A percentile compares a stretch with the other conserved stretches of the same genome.
These are phyloP conservation scores for Syngnathus floridae DNA, from an alignment of 2,113 vertebrate genomes.

Conservation along the genomic window DNA sequence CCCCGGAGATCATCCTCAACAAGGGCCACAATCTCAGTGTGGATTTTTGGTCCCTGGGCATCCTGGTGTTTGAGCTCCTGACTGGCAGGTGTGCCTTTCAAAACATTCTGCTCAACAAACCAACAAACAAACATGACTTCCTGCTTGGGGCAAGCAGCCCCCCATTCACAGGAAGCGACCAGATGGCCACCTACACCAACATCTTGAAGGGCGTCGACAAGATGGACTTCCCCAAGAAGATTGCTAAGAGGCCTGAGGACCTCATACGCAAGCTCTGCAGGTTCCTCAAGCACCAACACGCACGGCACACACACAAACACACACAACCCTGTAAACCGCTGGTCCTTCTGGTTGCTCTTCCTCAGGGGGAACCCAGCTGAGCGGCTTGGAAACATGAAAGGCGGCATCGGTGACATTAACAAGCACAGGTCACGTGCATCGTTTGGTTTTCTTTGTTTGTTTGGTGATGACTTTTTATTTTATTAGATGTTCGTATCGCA, in stretches of 20 bases:
- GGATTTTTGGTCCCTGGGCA: constrained; percentile 98
- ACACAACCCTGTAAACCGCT: not conserved
- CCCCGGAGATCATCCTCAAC: constrained; percentile 98
- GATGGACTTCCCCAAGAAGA: constrained; percentile 99
- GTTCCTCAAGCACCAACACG: constrained; percentile 45
- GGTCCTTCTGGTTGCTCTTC: not conserved
- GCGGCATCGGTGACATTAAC: constrained; percentile 98
- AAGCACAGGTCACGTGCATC: constrained; percentile 91
- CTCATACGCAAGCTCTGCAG: constrained; percentile 99
- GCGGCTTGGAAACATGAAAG: constrained; percentile 99
- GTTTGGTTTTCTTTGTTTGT: not conserved
- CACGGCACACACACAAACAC: too few species aligned
- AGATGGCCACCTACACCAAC: constrained; percentile 99
- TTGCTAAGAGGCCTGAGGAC: constrained; percentile 99
- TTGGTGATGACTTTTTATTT: not conserved
- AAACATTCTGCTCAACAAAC: not conserved
- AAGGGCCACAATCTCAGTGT: constrained; percentile 98
- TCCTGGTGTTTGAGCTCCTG: constrained; percentile 97
- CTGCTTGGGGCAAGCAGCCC: constrained; percentile 68
- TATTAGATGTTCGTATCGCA: not conserved
- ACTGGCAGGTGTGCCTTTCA: constrained; percentile 84
- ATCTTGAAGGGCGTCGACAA: constrained; percentile 97
- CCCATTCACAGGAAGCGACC: constrained; percentile 97
- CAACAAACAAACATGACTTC: not conserved
- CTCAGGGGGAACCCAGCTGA: constrained; percentile 95